Conservation (phyloP, 37 sponge, comb jelly and placozoan genomes). For the Aphrocallistes beatrix region DNA sequence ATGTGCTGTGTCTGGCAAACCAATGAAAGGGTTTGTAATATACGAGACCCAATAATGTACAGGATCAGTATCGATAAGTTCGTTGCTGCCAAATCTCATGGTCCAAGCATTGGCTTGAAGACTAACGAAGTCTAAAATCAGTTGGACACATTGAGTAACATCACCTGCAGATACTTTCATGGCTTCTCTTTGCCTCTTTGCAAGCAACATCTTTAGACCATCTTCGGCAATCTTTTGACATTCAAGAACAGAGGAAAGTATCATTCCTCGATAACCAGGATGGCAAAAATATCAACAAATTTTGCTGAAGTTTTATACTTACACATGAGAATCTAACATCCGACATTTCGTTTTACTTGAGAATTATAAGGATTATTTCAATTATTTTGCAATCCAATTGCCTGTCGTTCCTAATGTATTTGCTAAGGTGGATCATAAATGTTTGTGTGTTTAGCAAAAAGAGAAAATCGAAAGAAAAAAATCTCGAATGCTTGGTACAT, state of each 20-base stretch:
- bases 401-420: too few species aligned
- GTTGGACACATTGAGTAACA: not conserved
- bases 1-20: constrained; percentile 5
- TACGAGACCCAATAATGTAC: not conserved
- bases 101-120: not conserved
- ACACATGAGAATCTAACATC: too few species aligned
- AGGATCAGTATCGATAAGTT: constrained; percentile 5
- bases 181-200: not conserved
- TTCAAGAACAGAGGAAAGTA: not conserved
- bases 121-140: not conserved
- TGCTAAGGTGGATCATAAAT: too few species aligned
- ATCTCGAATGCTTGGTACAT: too few species aligned
- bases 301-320: too few species aligned
- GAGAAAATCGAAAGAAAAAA: too few species aligned
- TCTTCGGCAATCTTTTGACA: not conserved
- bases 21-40: constrained; percentile 8
- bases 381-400: too few species aligned
- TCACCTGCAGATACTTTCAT: not conserved
- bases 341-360: too few species aligned
- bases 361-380: too few species aligned
- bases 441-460: too few species aligned
- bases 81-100: constrained; percentile 14
- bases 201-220: not conserved
- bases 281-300: not conserved
- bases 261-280: not conserved